phyloP scores from a whole-genome alignment of 2,888 invertebrate species.

The Baccha elongata region DNA sequence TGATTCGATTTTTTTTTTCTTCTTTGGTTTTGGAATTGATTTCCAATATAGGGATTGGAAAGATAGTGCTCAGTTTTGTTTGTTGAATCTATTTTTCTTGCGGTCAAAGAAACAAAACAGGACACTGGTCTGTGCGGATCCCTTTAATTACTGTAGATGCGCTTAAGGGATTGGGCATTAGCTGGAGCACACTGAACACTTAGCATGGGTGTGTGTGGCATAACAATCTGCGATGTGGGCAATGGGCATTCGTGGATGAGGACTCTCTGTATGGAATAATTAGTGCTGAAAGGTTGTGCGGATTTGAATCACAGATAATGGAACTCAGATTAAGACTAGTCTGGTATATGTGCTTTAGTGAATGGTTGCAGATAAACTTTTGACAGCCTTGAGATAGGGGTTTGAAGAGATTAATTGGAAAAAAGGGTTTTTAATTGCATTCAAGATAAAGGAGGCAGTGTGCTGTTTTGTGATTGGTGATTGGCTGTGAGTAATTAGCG shows the following conservation, averaged over 20 bases:
- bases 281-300: conserved; percentile 71
- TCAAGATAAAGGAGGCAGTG: conserved; percentile 45
- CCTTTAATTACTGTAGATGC: conserved; percentile 64
- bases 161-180: background rate
- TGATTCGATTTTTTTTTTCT: background rate
- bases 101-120: conserved; percentile 50
- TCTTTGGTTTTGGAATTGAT: conserved; percentile 56
- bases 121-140: conserved; percentile 46
- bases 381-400: conserved; percentile 59
- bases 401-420: conserved; percentile 56
- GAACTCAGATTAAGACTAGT: conserved; percentile 33
- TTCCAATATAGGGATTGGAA: conserved; percentile 46
- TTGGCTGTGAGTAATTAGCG: conserved; percentile 40
- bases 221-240: conserved; percentile 9
- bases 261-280: conserved; percentile 65
- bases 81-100: conserved; percentile 47
- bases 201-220: conserved; percentile 11
- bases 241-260: background rate
- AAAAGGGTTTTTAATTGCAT: conserved; percentile 67
- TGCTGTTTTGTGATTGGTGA: conserved; percentile 23
- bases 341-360: conserved; percentile 39
- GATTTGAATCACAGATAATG: conserved; percentile 60
- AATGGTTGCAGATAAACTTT: conserved; percentile 61
- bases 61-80: conserved; percentile 29
- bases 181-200: background rate